These are phyloP conservation scores for Rhabdomys pumilio DNA, from an alignment of 2,797 vertebrate genomes.

Conservation along the genomic window DNA sequence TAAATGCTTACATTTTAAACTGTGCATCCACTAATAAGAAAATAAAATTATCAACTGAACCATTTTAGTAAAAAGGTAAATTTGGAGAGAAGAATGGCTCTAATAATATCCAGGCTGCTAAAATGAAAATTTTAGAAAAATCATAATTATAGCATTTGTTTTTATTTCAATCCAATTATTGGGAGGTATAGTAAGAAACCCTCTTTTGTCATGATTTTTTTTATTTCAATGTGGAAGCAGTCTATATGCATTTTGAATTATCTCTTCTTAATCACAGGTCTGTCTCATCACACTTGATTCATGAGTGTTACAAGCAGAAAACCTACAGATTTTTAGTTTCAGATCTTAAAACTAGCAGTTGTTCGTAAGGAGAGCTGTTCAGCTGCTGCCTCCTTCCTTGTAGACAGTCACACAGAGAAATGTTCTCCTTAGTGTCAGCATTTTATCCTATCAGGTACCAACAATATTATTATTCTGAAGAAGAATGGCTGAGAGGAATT, in stretches of 20 bases:
- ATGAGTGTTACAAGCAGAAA: background rate
- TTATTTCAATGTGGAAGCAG: constrained; percentile 47
- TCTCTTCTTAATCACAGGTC: background rate
- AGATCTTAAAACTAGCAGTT: constrained; percentile 59
- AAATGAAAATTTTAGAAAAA: constrained; percentile 9
- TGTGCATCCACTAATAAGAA: constrained; percentile 10
- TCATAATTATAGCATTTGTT: background rate
- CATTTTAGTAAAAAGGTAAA: constrained; percentile 19
- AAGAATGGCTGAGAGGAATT: constrained; percentile 70
- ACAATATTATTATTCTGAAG: constrained; percentile 57
- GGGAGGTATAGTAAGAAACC: background rate
- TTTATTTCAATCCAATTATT: background rate
- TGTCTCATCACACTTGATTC: constrained; percentile 23
- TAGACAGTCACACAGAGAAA: constrained; percentile 42
- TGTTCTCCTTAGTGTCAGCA: constrained; percentile 40
- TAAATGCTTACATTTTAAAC: constrained; percentile 24
- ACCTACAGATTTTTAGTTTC: constrained; percentile 41
- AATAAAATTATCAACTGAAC: background rate
- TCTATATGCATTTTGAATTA: constrained; percentile 62
- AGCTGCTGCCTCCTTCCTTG: constrained; percentile 32
- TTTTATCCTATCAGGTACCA: constrained; percentile 61
- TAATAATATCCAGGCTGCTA: background rate
- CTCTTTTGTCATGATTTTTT: constrained; percentile 60
- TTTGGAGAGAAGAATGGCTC: constrained; percentile 14
- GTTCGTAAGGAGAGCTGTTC: constrained; percentile 38